Evolutionary conservation across 1,140 invertebrate species (phyloP).

Genomic region (Manduca sexta): DNA sequence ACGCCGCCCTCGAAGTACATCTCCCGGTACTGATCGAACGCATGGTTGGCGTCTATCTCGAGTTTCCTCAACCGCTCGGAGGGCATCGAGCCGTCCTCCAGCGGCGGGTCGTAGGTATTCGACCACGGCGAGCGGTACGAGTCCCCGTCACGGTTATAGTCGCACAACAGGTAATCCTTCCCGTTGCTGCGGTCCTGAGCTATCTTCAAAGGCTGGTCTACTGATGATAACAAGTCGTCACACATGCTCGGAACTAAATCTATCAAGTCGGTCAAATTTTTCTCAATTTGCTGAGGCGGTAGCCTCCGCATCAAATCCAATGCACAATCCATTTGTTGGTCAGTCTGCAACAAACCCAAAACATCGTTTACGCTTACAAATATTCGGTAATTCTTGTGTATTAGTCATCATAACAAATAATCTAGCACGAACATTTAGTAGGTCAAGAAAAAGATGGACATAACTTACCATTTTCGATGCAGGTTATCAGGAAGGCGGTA

Average conservation of each 20-base stretch:
- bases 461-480: slow-evolving; percentile 29
- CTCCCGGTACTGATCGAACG: slow-evolving; percentile 99
- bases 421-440: slow-evolving; percentile 6
- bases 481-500: slow-evolving; percentile 2
- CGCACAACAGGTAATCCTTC: slow-evolving; percentile 98
- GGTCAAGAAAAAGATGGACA: not conserved
- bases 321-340: slow-evolving; percentile 98
- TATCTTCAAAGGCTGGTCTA: slow-evolving; percentile 99
- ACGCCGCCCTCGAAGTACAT: slow-evolving; percentile 99
- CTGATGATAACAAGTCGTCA: slow-evolving; percentile 97
- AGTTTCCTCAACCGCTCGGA: slow-evolving; percentile 96
- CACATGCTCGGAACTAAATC: slow-evolving; percentile 96
- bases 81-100: slow-evolving; percentile 99
- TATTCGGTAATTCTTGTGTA: slow-evolving; percentile 28
- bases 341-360: slow-evolving; percentile 81
- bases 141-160: slow-evolving; percentile 98
- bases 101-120: slow-evolving; percentile 97
- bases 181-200: slow-evolving; percentile 95
- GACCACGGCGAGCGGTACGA: slow-evolving; percentile 99
- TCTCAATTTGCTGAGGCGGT: slow-evolving; percentile 99
- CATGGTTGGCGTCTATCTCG: slow-evolving; percentile 98
- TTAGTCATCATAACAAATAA: slow-evolving; percentile 67
- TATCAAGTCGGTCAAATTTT: slow-evolving; percentile 97
- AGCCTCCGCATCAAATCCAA: slow-evolving; percentile 98
- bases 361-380: slow-evolving; percentile 8